Percentiles rank a stretch among this genome's conserved stretches.
These are phyloP conservation scores for Neodontobutis hainanensis DNA, from an alignment of 2,113 vertebrate species.

Conservation along the genomic window DNA sequence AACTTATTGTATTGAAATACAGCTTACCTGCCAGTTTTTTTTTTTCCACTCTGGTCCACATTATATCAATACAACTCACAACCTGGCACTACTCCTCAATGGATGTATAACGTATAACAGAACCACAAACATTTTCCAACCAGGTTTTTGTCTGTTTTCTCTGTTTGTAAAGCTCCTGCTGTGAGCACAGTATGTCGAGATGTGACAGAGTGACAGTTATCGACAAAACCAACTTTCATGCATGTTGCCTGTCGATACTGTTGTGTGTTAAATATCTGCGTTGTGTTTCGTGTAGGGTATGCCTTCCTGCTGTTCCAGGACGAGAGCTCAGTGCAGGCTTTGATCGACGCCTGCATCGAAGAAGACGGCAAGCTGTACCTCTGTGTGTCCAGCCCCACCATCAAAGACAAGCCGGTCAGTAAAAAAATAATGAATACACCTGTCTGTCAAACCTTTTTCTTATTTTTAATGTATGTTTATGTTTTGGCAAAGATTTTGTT, in stretches of 20 bases:
- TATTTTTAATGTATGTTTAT: neutral
- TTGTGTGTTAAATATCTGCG: conserved; percentile 23
- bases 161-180: conserved; percentile 37
- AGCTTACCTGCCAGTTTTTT: too few relatives aligned
- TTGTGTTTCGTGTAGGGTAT: conserved; percentile 82
- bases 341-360: conserved; percentile 98
- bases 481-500: too few relatives aligned
- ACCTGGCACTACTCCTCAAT: neutral
- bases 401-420: conserved; percentile 99
- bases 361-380: conserved; percentile 98
- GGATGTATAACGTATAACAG: conserved; percentile 3
- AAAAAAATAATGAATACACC: conserved; percentile 3
- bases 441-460: neutral
- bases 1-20: too few relatives aligned
- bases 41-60: too few relatives aligned
- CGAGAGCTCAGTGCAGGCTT: conserved; percentile 97
- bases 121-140: conserved; percentile 22
- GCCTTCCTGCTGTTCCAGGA: conserved; percentile 99
- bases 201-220: conserved; percentile 31
- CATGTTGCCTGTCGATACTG: conserved; percentile 24
- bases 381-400: conserved; percentile 98
- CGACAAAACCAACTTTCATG: conserved; percentile 17
- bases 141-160: conserved; percentile 12
- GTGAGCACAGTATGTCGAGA: conserved; percentile 24
- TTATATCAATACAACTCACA: neutral